phyloP scores from a whole-genome alignment of 2,888 invertebrate species.

The Drosophila gaucha region DNA sequence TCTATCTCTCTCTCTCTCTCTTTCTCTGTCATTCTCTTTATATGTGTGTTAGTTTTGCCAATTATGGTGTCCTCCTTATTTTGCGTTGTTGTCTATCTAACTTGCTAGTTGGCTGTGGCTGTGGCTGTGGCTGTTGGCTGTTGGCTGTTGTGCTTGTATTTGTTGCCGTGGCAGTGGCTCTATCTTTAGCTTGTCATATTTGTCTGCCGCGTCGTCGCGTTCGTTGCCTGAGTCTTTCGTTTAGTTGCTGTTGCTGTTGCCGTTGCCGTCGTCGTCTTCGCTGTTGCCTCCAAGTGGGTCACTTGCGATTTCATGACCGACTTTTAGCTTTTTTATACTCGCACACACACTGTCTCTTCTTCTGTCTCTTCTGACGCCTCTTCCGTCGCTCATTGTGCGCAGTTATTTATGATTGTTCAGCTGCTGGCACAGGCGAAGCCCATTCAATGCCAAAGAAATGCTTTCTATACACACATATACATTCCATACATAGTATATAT shows the following conservation, averaged over 20 bases:
- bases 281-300: conserved; percentile 82
- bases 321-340: conserved; percentile 67
- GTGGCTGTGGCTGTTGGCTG: conserved; percentile 28
- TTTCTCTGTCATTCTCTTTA: conserved; percentile 18
- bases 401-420: conserved; percentile 74
- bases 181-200: conserved; percentile 73
- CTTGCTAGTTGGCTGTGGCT: conserved; percentile 52
- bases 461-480: conserved; percentile 48
- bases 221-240: conserved; percentile 76
- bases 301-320: conserved; percentile 85
- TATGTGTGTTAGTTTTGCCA: conserved; percentile 70
- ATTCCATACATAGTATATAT: conserved; percentile 4
- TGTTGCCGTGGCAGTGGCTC: conserved; percentile 61
- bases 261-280: conserved; percentile 40
- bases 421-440: conserved; percentile 49
- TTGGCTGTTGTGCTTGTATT: conserved; percentile 22
- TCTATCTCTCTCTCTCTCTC: conserved; percentile 8
- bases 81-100: conserved; percentile 64
- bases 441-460: conserved; percentile 66
- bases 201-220: conserved; percentile 70
- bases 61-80: conserved; percentile 81
- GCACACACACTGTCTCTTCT: conserved; percentile 37
- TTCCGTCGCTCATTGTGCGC: conserved; percentile 40
- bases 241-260: conserved; percentile 37
- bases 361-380: conserved; percentile 1